These are phyloP conservation scores for Motacilla alba DNA, from an alignment of 2,113 vertebrate species.

Conservation along the genomic window DNA sequence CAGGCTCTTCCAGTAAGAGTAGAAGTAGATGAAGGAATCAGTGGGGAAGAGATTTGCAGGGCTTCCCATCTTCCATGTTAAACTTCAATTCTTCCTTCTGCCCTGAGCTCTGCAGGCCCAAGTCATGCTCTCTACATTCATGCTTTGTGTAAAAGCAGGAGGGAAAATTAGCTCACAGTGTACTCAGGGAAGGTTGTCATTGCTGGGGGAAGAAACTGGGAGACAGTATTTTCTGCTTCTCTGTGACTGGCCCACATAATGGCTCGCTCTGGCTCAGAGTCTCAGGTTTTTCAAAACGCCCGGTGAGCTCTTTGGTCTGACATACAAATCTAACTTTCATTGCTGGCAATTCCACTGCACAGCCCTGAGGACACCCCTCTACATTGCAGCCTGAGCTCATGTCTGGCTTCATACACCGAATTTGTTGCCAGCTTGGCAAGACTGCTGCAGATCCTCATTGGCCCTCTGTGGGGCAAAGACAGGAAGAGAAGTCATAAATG, in stretches of 20 bases:
- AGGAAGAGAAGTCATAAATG: neutral
- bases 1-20: neutral
- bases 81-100: neutral
- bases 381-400: rapidly evolving
- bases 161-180: rapidly evolving
- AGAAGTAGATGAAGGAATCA: neutral
- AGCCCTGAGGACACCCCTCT: neutral
- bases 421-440: neutral
- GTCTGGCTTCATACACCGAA: neutral
- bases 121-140: rapidly evolving
- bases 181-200: neutral
- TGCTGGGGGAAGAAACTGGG: neutral
- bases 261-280: rapidly evolving
- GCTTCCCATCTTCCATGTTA: neutral
- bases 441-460: neutral
- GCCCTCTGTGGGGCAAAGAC: neutral
- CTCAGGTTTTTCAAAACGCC: neutral
- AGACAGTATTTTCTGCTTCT: neutral
- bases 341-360: neutral
- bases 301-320: neutral
- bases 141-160: neutral
- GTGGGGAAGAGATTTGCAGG: neutral
- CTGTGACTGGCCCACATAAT: neutral
- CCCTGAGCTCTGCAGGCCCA: neutral
- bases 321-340: neutral